Conservation (phyloP, 2,113 vertebrate genomes). For the Lipophrys pholis region DNA sequence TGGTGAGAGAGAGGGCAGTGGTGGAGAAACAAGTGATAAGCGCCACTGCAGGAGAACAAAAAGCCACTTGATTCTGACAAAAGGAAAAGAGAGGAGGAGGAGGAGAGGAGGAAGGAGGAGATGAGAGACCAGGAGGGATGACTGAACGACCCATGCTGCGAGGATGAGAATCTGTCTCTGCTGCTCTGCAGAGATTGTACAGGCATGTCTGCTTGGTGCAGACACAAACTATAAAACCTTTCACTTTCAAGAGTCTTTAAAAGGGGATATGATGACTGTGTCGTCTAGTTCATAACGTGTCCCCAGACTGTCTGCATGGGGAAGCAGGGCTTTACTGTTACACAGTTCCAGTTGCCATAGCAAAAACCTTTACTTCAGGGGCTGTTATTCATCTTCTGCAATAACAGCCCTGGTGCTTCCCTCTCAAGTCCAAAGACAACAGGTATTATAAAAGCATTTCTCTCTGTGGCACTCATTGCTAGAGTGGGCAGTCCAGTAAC, state of each 20-base stretch:
- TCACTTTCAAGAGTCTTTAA: constrained; percentile 21
- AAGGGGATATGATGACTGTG: constrained; percentile 13
- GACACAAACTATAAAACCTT: constrained; percentile 47
- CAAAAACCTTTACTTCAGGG: constrained; percentile 30
- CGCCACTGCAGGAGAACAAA: constrained; percentile 72
- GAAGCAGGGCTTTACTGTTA: constrained; percentile 25
- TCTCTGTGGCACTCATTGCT: not conserved
- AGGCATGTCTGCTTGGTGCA: constrained; percentile 41
- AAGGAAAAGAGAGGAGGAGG: constrained; percentile 36
- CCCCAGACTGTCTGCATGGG: constrained; percentile 27
- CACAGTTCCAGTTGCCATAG: constrained; percentile 50
- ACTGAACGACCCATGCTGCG: constrained; percentile 47
- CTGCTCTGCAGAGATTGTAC: constrained; percentile 50
- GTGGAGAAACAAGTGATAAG: constrained; percentile 75
- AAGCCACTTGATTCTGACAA: constrained; percentile 73
- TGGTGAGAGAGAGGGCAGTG: constrained; percentile 19
- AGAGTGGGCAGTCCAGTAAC: too few relatives aligned
- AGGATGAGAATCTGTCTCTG: constrained; percentile 51
- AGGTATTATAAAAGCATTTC: constrained; percentile 37
- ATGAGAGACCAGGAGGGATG: constrained; percentile 29
- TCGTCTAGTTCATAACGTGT: constrained; percentile 35
- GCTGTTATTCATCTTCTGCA: constrained; percentile 28
- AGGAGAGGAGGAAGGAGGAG: constrained; percentile 12
- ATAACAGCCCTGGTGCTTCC: constrained; percentile 15
- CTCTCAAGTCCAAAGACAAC: constrained; percentile 26